Percentiles rank a stretch among this genome's conserved stretches.
Conservation (phyloP, 1,140 invertebrate genomes). For the Armadillidium nasatum region DNA sequence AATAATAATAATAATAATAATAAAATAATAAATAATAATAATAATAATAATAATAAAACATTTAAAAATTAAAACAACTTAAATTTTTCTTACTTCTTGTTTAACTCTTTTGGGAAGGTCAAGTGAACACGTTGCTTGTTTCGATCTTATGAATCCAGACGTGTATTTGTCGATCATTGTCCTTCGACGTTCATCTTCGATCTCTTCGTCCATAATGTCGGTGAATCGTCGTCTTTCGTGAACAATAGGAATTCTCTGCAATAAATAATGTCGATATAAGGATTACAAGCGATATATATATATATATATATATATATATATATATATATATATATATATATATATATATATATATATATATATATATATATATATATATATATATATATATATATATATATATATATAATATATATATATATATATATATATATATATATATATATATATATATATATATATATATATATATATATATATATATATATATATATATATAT, state of each 20-base stretch:
- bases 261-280: neutral
- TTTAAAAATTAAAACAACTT: too few species aligned
- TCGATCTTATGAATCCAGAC: slow-evolving; percentile 32
- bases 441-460: too few species aligned
- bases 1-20: too few species aligned
- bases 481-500: slow-evolving; percentile 21
- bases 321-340: slow-evolving; percentile 10
- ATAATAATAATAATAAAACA: too few species aligned
- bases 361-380: slow-evolving; percentile 44
- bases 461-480: too few species aligned
- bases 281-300: neutral
- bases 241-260: slow-evolving; percentile 70
- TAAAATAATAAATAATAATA: too few species aligned
- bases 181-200: slow-evolving; percentile 70
- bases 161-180: slow-evolving; percentile 34
- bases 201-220: slow-evolving; percentile 93
- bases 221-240: slow-evolving; percentile 83
- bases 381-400: too few species aligned
- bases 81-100: slow-evolving; percentile 27
- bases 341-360: slow-evolving; percentile 17
- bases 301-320: neutral
- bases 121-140: slow-evolving; percentile 35
- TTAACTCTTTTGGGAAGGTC: slow-evolving; percentile 34
- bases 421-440: too few species aligned
- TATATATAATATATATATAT: too few species aligned